A percentile compares a stretch with the other conserved stretches of the same genome.
phyloP scores from a whole-genome alignment of 2,113 vertebrate species.

The Amia ocellicauda region DNA sequence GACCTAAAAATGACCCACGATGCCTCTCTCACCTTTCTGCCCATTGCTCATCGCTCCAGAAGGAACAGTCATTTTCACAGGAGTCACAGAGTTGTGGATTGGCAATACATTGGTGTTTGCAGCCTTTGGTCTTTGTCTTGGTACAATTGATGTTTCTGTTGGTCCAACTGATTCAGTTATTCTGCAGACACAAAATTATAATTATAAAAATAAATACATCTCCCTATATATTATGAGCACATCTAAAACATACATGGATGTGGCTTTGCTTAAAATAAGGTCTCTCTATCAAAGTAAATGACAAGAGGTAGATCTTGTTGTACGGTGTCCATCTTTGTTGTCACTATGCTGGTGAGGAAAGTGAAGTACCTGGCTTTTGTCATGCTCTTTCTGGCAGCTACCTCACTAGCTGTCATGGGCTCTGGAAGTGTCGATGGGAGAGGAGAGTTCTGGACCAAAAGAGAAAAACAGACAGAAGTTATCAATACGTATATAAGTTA shows the following conservation, averaged over 20 bases:
- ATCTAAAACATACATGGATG: too few relatives aligned
- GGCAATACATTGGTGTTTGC: constrained; percentile 72
- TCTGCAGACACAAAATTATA: constrained; percentile 51
- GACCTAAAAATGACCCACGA: too few relatives aligned
- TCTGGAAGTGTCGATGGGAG: constrained; percentile 86
- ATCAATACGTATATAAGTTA: too few relatives aligned
- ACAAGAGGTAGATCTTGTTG: too few relatives aligned
- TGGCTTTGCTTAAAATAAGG: too few relatives aligned
- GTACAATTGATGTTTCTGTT: constrained; percentile 96
- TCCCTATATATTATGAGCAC: too few relatives aligned
- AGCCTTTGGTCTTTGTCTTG: constrained; percentile 92
- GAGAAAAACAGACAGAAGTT: constrained; percentile 10
- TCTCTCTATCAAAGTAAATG: too few relatives aligned
- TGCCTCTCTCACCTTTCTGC: constrained; percentile 73
- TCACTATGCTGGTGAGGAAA: too few relatives aligned
- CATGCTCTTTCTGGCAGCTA: constrained; percentile 90
- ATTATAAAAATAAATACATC: background rate
- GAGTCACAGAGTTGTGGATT: constrained; percentile 80
- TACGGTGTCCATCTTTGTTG: too few relatives aligned
- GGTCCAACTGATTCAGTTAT: constrained; percentile 91
- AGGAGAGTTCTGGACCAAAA: constrained; percentile 74
- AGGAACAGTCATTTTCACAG: constrained; percentile 78
- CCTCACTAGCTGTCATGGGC: constrained; percentile 88
- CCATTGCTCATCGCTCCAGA: constrained; percentile 69
- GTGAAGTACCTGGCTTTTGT: constrained; percentile 86